Base-by-base conservation (phyloP, 2,888 invertebrate genomes). In the Acleris cristana region DNA sequence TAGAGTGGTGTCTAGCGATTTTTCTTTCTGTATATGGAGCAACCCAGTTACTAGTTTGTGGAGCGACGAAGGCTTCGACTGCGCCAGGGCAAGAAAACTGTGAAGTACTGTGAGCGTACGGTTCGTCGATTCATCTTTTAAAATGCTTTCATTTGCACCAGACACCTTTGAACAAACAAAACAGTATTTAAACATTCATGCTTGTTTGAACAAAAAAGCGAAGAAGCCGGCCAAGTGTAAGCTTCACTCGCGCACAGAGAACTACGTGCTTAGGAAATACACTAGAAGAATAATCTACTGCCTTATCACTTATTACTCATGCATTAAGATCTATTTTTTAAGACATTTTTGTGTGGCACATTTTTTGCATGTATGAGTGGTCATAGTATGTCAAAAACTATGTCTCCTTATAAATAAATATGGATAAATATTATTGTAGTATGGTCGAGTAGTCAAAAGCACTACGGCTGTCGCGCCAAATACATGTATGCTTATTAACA, bases 31-130 rank as follows among this genome's bases (percentile, higher is more conserved):
- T 45, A 95, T 79, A 76, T 90, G 82, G 18, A 96, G 79, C 19
- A 95, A 79, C 48, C 88, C 82, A 62, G 92, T 88, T 2, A 96
- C 77, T 53, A 94, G 91, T 72, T 88, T 89, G 71, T 93, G 93
- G 52, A 94, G 85, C 73, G 94, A 88, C 6, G 87, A 83, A 45
- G 89, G 89, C 73, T 92, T 94, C 3, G 89, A 84, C 48, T 92
- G 88, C 30, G 94, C 92, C 5, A 95, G 77, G 14, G 93, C 86
- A 18, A 91, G 86, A 70, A 94, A 90, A 40, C 92, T 90, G 58
- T 95, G 94, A 19, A 96, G 83, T 8, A 94, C 92, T 51, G 94
- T 94, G 0, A 93, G 85, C 1, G 94, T 94, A 76, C 95, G 88
- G 70, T 94, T 95, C 0, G 87, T 84, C 2, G 87, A 86, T 83